Evolutionary conservation across 2,113 vertebrate species (phyloP).

Genomic region (Camelus bactrianus): DNA sequence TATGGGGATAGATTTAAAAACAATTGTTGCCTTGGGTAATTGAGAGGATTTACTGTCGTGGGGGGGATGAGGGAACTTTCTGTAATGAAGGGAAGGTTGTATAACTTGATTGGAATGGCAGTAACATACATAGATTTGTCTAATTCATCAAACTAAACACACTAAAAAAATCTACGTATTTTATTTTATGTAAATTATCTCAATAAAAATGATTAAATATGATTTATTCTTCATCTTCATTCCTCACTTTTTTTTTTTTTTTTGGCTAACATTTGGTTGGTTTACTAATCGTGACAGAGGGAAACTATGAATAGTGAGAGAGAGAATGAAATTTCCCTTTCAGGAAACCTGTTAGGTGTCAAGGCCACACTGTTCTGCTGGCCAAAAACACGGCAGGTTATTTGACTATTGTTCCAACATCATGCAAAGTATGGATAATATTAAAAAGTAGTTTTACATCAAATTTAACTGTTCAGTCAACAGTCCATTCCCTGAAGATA

Average conservation of each 20-base stretch:
- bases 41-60: background rate
- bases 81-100: background rate
- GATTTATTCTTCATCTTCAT: background rate
- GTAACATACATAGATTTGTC: background rate
- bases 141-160: background rate
- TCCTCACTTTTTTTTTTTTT: background rate
- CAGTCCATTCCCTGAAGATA: background rate
- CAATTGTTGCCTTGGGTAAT: background rate
- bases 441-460: background rate
- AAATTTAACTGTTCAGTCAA: background rate
- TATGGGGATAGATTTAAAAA: background rate
- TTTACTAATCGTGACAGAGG: background rate
- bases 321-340: background rate
- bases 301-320: background rate
- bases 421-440: background rate
- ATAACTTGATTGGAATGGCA: background rate
- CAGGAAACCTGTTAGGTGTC: background rate
- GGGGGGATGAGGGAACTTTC: background rate
- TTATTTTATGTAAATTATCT: background rate
- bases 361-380: background rate
- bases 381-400: background rate
- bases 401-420: background rate
- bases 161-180: background rate
- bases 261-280: background rate
- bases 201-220: background rate